Conservation (phyloP, 2,113 vertebrate species). For the Pelobates fuscus region DNA sequence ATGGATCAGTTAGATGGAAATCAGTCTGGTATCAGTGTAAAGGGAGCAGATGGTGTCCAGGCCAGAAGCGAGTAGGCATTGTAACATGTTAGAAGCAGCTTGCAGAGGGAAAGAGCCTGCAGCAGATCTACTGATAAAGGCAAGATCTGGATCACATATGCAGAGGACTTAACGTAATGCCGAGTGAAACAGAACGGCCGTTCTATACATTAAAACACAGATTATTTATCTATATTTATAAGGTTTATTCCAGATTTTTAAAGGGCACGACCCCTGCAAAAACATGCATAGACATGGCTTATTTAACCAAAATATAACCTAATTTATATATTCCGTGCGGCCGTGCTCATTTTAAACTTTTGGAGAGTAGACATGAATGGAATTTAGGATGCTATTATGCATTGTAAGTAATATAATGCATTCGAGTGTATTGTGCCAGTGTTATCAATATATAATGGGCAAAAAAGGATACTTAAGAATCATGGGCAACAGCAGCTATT, state of each 20-base stretch:
- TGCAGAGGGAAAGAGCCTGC: conserved; percentile 8
- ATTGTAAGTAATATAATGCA: too few species aligned
- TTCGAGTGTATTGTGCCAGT: too few species aligned
- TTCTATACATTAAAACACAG: not conserved
- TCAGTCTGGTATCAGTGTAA: conserved; percentile 58
- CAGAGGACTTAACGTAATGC: conserved; percentile 12
- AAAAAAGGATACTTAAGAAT: too few species aligned
- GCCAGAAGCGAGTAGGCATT: conserved; percentile 52
- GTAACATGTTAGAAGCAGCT: conserved; percentile 42
- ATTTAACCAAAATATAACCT: too few species aligned
- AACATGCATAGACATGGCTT: too few species aligned
- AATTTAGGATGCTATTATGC: too few species aligned
- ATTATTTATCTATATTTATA: not conserved
- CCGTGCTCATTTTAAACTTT: too few species aligned
- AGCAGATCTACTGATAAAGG: not conserved
- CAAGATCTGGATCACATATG: conserved; percentile 29
- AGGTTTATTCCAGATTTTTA: not conserved
- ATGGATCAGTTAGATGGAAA: conserved; percentile 63
- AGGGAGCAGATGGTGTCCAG: conserved; percentile 56
- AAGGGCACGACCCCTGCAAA: too few species aligned
- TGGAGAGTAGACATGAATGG: too few species aligned
- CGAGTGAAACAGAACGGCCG: conserved; percentile 31
- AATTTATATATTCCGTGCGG: too few species aligned
- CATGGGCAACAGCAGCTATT: too few species aligned
- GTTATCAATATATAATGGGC: too few species aligned